Base-by-base conservation (phyloP, 2,888 invertebrate species). In the Leptopilina myrica region DNA sequence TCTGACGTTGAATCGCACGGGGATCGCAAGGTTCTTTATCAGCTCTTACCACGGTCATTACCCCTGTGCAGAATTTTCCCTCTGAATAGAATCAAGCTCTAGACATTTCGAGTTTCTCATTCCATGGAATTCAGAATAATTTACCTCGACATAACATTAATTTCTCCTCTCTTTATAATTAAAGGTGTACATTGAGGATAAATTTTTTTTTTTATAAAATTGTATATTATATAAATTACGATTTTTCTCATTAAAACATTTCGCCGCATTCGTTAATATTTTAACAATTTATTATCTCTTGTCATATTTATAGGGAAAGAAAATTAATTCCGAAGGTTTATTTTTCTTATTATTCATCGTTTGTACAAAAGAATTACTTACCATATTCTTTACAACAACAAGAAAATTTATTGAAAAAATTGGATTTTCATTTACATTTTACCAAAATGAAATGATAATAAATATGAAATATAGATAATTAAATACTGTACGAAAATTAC, bases 61-160 rank as follows among this genome's bases (percentile, higher is more conserved):
- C 73, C 73, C 73, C 73, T 33, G 56, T 40, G 56, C 73, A 73
- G 53, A 73, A 8, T 73, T 73, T 73, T 73, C 73, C n/a, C 56
- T 53, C 56, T 56, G 73, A 73, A 73, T 56, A 53, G 73, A 73
- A 73, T 73, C 73, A 56, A 73, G 73, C 73, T 73, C 56, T 49
- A 73, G 73, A 73, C 73, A 73, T 73, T 73, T 73, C 56, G 73
- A 73, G 56, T 56, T 33, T 56, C 73, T 56, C 56, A 33, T 73
- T 73, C 73, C 56, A 73, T 73, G 73, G 73, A 56, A 73, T 73
- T 73, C 73, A 73, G 73, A 73, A 73, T 73, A 73, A 73, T 73
- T 73, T 73, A 73, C 56, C n/a, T 73, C 33, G 56, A 33, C 56
- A 40, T 73, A 56, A 56, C 56, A 73, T 73, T 40, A 40, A 73